Percentiles rank a stretch among this genome's conserved stretches.
Evolutionary conservation across 2,888 invertebrate species (phyloP).

Genomic region (Celastrina argiolus): DNA sequence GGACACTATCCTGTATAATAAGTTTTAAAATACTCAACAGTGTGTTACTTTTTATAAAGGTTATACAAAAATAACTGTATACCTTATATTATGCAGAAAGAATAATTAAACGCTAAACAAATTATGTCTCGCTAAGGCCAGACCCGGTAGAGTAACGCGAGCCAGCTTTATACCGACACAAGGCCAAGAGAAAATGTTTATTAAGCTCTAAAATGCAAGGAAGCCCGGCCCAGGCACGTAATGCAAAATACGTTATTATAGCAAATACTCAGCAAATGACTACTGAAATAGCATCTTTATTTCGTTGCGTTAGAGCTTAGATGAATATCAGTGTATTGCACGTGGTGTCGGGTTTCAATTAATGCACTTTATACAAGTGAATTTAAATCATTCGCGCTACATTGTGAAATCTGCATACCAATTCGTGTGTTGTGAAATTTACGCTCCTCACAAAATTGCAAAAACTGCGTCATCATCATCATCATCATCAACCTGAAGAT

Average conservation of each 20-base stretch:
- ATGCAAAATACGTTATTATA: slow-evolving; percentile 24
- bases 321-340: too few relatives aligned
- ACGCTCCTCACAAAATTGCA: too few relatives aligned
- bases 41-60: background rate
- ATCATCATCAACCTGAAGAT: too few relatives aligned
- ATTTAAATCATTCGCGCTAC: too few relatives aligned
- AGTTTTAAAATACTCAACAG: too few relatives aligned
- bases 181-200: slow-evolving; percentile 25
- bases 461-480: too few relatives aligned
- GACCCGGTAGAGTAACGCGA: slow-evolving; percentile 18
- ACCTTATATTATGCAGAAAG: background rate
- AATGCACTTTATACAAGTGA: too few relatives aligned
- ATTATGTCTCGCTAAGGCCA: slow-evolving; percentile 5
- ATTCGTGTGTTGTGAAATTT: too few relatives aligned
- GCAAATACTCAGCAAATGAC: slow-evolving; percentile 17
- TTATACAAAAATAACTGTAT: background rate
- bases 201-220: slow-evolving; percentile 25
- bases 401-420: too few relatives aligned
- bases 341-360: too few relatives aligned
- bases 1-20: too few relatives aligned
- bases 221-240: slow-evolving; percentile 21
- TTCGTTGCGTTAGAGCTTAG: background rate
- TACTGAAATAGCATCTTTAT: slow-evolving; percentile 21
- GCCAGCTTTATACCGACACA: slow-evolving; percentile 23
- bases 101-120: slow-evolving; percentile 21